These are phyloP conservation scores for Enteromius unitaeniatus DNA, from an alignment of 2,797 vertebrate species.

Conservation along the genomic window DNA sequence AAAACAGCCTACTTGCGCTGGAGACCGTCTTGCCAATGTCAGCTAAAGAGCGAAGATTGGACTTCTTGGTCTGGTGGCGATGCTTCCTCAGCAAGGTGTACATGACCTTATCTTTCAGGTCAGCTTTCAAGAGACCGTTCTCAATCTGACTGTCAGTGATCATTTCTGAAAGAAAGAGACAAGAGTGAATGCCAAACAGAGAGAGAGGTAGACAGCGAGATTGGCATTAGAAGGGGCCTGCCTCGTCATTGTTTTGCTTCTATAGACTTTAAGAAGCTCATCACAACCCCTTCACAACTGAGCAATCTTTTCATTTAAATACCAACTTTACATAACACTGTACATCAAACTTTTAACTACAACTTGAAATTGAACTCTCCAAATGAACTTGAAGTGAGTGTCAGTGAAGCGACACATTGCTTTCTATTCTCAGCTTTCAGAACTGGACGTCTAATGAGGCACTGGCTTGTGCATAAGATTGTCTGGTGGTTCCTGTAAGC, in stretches of 20 bases:
- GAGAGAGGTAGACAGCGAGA: not conserved
- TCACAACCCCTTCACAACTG: not conserved
- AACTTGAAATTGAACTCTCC: conserved; percentile 27
- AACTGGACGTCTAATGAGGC: conserved; percentile 39
- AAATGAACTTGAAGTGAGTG: conserved; percentile 18
- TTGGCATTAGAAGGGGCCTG: not conserved
- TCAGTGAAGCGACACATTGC: conserved; percentile 35
- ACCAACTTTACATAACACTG: not conserved
- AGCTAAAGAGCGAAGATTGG: conserved; percentile 94
- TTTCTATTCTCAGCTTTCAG: conserved; percentile 35
- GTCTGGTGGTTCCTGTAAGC: conserved; percentile 65
- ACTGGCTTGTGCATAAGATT: conserved; percentile 37
- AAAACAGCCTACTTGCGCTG: conserved; percentile 99
- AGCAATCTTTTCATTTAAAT: conserved; percentile 20
- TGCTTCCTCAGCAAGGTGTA: conserved; percentile 95
- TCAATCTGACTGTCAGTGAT: conserved; percentile 95
- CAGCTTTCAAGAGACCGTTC: conserved; percentile 87
- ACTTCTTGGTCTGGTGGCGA: conserved; percentile 98
- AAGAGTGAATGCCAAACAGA: conserved; percentile 3
- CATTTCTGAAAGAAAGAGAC: conserved; percentile 80
- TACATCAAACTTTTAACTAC: conserved; percentile 29
- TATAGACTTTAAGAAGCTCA: not conserved
- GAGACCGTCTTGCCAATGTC: conserved; percentile 98
- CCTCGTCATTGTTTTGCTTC: not conserved
- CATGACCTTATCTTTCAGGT: conserved; percentile 95